Base-by-base conservation (phyloP, 2,113 vertebrate species). In the Daphoenositta chrysoptera region DNA sequence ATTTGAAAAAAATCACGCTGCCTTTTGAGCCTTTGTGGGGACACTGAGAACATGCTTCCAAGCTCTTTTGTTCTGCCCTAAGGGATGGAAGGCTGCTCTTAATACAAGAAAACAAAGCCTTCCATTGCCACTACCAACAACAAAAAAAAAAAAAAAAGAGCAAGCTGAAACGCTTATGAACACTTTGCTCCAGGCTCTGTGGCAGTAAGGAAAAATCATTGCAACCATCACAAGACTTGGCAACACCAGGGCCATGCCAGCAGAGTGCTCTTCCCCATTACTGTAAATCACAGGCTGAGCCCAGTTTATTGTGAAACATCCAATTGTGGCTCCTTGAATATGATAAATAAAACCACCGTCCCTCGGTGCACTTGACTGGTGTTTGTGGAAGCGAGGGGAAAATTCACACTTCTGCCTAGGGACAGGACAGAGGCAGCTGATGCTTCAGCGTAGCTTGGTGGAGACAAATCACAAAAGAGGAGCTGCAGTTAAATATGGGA, bases 61-160 rank as follows among this genome's bases (percentile, higher is more conserved):
- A 90, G 90, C 83, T 95, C 92, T 93, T 94, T 82, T 96, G 81
- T 95, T 94, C 93, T 95, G 81, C 94, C 95, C 95, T 94, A 75
- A 95, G 89, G 96, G 93, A 69, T 82, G 73, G 94, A 96, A 96
- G 94, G 93, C 93, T 96, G 96, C 95, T 92, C 96, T 94, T 95
- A 95, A 96, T 95, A 92, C 89, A 96, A 89, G 83, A 92, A 96
- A 96, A 97, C 95, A 97, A 97, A 97, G 91, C 91, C 72, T 65
- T 90, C 79, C 79, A 92, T 81, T 94, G 92, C 96, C 82, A 88
- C 92, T 94, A 96, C 85, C 90, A 95, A 77, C 35, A 54, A 51
- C 31, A 42, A 35, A 44, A 88, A 57, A 47, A 69, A 12, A 68
- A 50, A 10, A 31, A 15, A 50, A 39, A 37, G 81, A 70, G 66